Evolutionary conservation across 2,888 invertebrate genomes (phyloP).

Genomic region (Merodon equestris): DNA sequence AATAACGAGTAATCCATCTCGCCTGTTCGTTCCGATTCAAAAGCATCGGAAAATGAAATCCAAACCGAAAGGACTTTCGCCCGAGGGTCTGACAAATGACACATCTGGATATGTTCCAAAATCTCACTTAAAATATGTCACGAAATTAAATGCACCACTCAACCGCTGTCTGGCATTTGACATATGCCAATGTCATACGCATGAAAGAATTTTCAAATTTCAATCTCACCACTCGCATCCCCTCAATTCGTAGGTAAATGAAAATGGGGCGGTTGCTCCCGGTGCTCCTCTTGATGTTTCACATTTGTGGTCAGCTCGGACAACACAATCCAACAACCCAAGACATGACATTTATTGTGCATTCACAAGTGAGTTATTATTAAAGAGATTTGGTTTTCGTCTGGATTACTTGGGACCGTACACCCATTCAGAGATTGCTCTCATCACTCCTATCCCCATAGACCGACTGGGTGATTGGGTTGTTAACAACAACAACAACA

Average conservation of each 20-base stretch:
- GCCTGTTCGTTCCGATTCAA: too few species aligned
- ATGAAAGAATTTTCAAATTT: constrained; percentile 32
- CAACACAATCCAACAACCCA: constrained; percentile 16
- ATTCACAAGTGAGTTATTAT: constrained; percentile 27
- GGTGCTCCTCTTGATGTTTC: not conserved
- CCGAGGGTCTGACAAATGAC: too few species aligned
- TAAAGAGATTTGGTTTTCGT: constrained; percentile 16
- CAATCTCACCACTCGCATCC: constrained; percentile 17
- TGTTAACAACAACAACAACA: constrained; percentile 51
- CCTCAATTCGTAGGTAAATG: too few species aligned
- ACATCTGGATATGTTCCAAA: too few species aligned
- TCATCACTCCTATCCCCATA: not conserved
- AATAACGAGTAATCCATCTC: too few species aligned
- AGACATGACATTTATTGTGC: constrained; percentile 37
- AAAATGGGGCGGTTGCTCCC: too few species aligned
- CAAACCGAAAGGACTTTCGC: too few species aligned
- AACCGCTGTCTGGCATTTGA: not conserved
- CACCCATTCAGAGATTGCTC: not conserved
- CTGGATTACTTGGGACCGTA: not conserved
- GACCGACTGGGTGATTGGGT: constrained; percentile 27
- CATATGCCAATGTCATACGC: constrained; percentile 37
- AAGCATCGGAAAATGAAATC: too few species aligned
- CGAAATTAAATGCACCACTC: too few species aligned
- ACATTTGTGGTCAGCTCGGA: constrained; percentile 16
- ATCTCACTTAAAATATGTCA: too few species aligned